Conservation (phyloP, 2,888 invertebrate species). For the Apamea crenata region DNA sequence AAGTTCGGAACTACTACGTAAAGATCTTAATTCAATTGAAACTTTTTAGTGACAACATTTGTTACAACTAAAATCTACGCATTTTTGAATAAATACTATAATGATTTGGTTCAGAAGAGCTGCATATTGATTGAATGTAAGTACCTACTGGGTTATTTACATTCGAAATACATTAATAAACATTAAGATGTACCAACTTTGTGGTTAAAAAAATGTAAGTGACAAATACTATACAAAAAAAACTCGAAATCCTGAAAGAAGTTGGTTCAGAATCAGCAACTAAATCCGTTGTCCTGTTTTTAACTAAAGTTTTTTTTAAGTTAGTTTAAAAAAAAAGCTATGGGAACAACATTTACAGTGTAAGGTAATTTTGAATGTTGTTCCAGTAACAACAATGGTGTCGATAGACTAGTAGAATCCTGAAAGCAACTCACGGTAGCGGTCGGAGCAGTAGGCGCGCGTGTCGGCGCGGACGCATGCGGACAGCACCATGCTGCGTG, state of each 20-base stretch:
- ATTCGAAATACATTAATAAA: background rate
- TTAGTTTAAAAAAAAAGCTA: too few species aligned
- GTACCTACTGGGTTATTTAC: background rate
- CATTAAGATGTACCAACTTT: background rate
- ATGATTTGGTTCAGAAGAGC: background rate
- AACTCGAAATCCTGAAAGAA: background rate
- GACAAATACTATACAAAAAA: background rate
- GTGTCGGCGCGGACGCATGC: slow-evolving; percentile 86
- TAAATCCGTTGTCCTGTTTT: background rate
- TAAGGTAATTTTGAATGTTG: background rate
- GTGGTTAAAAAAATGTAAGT: too few species aligned
- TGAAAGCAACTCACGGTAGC: slow-evolving; percentile 83
- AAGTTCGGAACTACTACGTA: too few species aligned
- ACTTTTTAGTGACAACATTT: background rate
- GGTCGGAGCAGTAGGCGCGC: slow-evolving; percentile 79
- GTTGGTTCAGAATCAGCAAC: background rate
- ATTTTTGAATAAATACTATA: background rate
- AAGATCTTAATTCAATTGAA: background rate
- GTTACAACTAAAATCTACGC: too few species aligned
- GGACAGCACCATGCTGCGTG: slow-evolving; percentile 81
- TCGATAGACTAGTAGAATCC: slow-evolving; percentile 9
- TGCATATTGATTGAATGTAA: background rate
- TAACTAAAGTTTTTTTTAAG: too few species aligned
- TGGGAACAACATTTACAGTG: background rate
- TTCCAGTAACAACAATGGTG: background rate